Percentiles rank a stretch among this genome's conserved stretches.
phyloP scores from a whole-genome alignment of 1,140 invertebrate genomes.

The Cotesia glomerata region DNA sequence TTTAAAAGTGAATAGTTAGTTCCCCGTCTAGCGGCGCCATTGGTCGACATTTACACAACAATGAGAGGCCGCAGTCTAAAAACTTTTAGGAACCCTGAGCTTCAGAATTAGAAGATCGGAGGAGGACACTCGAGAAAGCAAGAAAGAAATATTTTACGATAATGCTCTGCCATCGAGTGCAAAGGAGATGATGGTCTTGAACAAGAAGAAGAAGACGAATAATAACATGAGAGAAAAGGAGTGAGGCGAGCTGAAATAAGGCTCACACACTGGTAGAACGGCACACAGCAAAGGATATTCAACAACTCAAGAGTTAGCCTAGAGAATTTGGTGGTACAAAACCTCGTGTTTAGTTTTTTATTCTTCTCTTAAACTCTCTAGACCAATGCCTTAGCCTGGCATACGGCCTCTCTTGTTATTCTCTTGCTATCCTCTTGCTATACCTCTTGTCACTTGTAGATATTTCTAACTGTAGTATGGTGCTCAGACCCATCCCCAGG shows the following conservation, averaged over 20 bases:
- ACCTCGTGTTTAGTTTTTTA: constrained; percentile 46
- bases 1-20: constrained; percentile 55
- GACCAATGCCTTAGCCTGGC: constrained; percentile 43
- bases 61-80: constrained; percentile 59
- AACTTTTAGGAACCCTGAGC: constrained; percentile 57
- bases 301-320: constrained; percentile 16
- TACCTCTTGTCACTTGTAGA: constrained; percentile 10
- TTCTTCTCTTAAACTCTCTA: constrained; percentile 41
- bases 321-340: constrained; percentile 46
- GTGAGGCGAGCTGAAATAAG: background rate
- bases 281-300: constrained; percentile 17
- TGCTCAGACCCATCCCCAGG: constrained; percentile 19
- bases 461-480: constrained; percentile 33
- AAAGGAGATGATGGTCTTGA: constrained; percentile 2
- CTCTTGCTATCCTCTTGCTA: background rate
- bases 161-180: constrained; percentile 27
- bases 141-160: constrained; percentile 17
- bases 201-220: background rate
- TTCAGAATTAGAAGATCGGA: constrained; percentile 25
- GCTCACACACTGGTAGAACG: constrained; percentile 7
- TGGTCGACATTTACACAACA: constrained; percentile 63
- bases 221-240: constrained; percentile 5
- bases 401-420: constrained; percentile 34
- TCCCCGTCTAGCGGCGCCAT: constrained; percentile 57
- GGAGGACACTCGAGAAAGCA: constrained; percentile 32